phyloP scores from a whole-genome alignment of 2,888 invertebrate species.

The Spialia ferax region DNA sequence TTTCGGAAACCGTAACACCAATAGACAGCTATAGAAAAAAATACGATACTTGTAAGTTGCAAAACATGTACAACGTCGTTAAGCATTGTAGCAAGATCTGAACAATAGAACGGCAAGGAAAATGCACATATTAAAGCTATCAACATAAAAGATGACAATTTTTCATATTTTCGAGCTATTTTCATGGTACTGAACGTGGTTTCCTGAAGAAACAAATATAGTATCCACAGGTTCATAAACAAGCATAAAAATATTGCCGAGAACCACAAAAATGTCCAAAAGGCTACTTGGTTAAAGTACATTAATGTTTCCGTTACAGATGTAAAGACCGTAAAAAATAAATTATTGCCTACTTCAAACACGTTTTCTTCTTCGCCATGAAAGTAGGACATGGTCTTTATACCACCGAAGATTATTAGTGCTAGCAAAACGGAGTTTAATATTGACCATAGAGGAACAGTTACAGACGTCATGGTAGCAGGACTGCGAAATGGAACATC shows the following conservation, averaged over 20 bases:
- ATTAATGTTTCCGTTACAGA: conserved; percentile 69
- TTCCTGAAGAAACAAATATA: conserved; percentile 63
- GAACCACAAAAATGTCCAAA: conserved; percentile 74
- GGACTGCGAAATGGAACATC: conserved; percentile 74
- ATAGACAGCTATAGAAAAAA: conserved; percentile 70
- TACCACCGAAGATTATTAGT: conserved; percentile 66
- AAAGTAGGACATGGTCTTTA: conserved; percentile 74
- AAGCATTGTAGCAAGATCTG: conserved; percentile 65
- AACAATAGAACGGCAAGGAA: conserved; percentile 70
- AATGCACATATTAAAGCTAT: conserved; percentile 54
- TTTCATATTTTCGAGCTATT: conserved; percentile 54
- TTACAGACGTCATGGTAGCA: conserved; percentile 72
- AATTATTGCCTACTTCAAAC: conserved; percentile 62
- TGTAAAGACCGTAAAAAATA: conserved; percentile 64
- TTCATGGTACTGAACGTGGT: conserved; percentile 50
- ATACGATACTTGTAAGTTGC: conserved; percentile 63
- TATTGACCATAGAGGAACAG: conserved; percentile 60
- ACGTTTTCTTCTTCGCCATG: conserved; percentile 74
- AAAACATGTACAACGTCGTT: conserved; percentile 64
- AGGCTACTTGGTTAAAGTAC: conserved; percentile 64
- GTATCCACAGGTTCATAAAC: conserved; percentile 66
- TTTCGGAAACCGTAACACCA: conserved; percentile 74
- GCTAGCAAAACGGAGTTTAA: conserved; percentile 59
- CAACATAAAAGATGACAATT: conserved; percentile 53
- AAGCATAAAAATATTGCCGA: conserved; percentile 62